Evolutionary conservation across 1,140 invertebrate genomes (phyloP).

Genomic region (Zaprionus capensis): DNA sequence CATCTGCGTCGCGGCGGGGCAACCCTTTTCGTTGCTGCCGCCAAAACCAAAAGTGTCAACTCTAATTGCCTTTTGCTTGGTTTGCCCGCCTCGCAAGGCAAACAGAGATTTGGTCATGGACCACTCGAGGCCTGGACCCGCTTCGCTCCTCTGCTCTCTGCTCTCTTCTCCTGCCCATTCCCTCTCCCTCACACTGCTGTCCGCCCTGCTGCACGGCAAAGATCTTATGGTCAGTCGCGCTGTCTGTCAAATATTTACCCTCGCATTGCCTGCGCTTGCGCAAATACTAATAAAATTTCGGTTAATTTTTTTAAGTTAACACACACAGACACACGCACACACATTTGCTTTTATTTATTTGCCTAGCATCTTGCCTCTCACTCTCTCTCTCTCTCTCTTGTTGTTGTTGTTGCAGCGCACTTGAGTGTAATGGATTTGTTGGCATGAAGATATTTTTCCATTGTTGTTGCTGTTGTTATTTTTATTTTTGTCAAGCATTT

Average conservation of each 20-base stretch:
- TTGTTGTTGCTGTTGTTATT: conserved; percentile 43
- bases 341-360: conserved; percentile 75
- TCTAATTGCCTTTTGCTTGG: conserved; percentile 81
- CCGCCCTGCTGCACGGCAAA: conserved; percentile 21
- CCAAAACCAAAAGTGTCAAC: conserved; percentile 81
- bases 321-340: conserved; percentile 47
- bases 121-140: conserved; percentile 22
- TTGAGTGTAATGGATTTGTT: conserved; percentile 84
- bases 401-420: conserved; percentile 54
- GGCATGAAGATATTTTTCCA: conserved; percentile 80
- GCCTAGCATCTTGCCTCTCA: conserved; percentile 39
- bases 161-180: no score
- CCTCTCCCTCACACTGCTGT: not conserved
- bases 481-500: conserved; percentile 55
- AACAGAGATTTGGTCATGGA: conserved; percentile 56
- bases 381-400: conserved; percentile 14
- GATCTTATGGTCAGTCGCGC: conserved; percentile 52
- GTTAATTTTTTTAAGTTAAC: conserved; percentile 84
- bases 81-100: conserved; percentile 53
- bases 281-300: conserved; percentile 84
- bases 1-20: conserved; percentile 28
- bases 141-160: not conserved
- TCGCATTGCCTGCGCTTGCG: conserved; percentile 81
- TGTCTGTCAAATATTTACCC: conserved; percentile 76
- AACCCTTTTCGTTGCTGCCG: conserved; percentile 46